Evolutionary conservation across 2,888 invertebrate genomes (phyloP).

Genomic region (Lasioglossum villosulum): DNA sequence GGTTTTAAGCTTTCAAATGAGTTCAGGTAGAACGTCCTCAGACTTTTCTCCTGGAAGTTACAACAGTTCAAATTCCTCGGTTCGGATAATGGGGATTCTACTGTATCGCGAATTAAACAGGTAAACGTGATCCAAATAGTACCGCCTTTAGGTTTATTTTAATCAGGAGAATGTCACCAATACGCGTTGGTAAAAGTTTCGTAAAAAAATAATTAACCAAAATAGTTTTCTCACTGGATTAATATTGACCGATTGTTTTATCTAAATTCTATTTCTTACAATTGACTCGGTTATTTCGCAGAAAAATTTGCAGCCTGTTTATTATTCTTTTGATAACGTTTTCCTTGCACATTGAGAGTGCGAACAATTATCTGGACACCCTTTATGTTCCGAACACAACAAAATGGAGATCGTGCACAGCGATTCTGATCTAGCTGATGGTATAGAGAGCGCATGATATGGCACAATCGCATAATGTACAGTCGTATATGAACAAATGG

Average conservation of each 20-base stretch:
- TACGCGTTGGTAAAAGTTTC: no score
- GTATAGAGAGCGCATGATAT: not conserved
- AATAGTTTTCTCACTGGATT: no score
- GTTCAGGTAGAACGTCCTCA: no score
- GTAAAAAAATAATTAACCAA: no score
- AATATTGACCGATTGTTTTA: not conserved
- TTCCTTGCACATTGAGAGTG: not conserved
- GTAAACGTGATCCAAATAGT: no score
- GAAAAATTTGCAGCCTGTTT: not conserved
- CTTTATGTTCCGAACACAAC: not conserved
- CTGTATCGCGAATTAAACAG: no score
- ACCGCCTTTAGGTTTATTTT: no score
- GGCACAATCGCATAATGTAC: not conserved
- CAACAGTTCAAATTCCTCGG: no score
- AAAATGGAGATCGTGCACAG: not conserved
- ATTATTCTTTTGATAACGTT: not conserved
- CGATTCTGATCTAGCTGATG: not conserved
- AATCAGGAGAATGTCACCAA: no score
- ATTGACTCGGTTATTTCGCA: not conserved
- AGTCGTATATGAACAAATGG: not conserved
- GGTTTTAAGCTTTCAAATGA: no score
- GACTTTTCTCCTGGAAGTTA: no score
- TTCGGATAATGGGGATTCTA: no score
- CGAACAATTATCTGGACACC: not conserved
- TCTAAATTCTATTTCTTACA: not conserved